phyloP scores from a whole-genome alignment of 2,888 invertebrate genomes.

The Dryocosmus kuriphilus region DNA sequence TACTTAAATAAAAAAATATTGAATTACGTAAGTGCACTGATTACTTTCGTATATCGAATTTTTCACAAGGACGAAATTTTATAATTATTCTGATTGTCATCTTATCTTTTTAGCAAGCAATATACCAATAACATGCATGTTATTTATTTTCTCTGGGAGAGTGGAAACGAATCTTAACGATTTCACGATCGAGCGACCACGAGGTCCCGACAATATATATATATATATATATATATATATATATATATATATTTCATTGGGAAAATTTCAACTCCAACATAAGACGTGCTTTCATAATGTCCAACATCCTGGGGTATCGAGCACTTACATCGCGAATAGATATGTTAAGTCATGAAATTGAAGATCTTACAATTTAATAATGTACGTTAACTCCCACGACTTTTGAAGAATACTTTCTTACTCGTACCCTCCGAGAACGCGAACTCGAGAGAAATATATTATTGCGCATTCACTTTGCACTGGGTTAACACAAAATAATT shows the following conservation, averaged over 20 bases:
- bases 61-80: neutral
- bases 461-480: neutral
- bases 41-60: neutral
- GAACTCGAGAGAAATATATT: neutral
- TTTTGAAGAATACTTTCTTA: constrained; percentile 3
- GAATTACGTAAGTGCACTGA: neutral
- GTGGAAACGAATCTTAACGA: constrained; percentile 18
- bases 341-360: constrained; percentile 21
- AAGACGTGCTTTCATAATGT: constrained; percentile 28
- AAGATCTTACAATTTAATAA: constrained; percentile 38
- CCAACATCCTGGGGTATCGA: constrained; percentile 30
- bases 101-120: neutral
- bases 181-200: constrained; percentile 32
- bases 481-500: neutral
- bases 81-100: neutral
- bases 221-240: constrained; percentile 19
- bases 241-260: constrained; percentile 25
- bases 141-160: constrained; percentile 14
- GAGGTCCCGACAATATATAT: constrained; percentile 24
- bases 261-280: constrained; percentile 25
- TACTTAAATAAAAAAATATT: no score
- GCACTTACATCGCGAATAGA: constrained; percentile 36
- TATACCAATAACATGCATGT: constrained; percentile 18
- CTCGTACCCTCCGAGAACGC: neutral
- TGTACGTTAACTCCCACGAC: constrained; percentile 20